Percentiles rank a stretch among this genome's conserved stretches.
These are phyloP conservation scores for Taeniopygia guttata DNA, from an alignment of 2,797 vertebrate genomes.

Conservation along the genomic window DNA sequence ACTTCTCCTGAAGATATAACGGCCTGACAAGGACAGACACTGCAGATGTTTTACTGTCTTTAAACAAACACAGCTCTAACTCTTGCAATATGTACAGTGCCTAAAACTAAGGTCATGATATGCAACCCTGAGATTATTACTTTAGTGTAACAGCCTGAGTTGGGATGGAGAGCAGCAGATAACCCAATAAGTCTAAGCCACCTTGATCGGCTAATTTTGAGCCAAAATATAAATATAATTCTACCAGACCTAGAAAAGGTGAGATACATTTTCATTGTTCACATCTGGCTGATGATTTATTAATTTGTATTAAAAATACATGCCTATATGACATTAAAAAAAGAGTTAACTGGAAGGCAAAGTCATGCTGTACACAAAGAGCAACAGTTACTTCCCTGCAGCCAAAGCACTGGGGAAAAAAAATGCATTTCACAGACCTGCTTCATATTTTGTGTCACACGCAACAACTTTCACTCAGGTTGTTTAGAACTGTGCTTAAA, in stretches of 20 bases:
- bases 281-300: background rate
- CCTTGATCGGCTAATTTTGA: background rate
- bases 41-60: background rate
- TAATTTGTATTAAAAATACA: background rate
- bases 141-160: background rate
- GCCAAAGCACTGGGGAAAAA: background rate
- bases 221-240: background rate
- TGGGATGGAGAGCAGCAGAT: background rate
- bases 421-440: background rate
- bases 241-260: background rate
- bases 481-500: background rate
- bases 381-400: background rate
- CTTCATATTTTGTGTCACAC: background rate
- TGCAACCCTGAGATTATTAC: background rate
- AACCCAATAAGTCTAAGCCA: background rate
- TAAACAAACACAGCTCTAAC: background rate
- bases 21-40: conserved; percentile 18
- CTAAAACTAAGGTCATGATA: background rate
- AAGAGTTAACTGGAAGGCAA: background rate
- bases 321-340: background rate
- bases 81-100: background rate
- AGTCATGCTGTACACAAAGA: background rate
- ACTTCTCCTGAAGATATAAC: background rate
- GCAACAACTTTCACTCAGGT: background rate
- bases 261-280: background rate